A percentile compares a stretch with the other conserved stretches of the same genome.
Conservation (phyloP, 2,113 vertebrate species). For the Gallinago jamesoni region DNA sequence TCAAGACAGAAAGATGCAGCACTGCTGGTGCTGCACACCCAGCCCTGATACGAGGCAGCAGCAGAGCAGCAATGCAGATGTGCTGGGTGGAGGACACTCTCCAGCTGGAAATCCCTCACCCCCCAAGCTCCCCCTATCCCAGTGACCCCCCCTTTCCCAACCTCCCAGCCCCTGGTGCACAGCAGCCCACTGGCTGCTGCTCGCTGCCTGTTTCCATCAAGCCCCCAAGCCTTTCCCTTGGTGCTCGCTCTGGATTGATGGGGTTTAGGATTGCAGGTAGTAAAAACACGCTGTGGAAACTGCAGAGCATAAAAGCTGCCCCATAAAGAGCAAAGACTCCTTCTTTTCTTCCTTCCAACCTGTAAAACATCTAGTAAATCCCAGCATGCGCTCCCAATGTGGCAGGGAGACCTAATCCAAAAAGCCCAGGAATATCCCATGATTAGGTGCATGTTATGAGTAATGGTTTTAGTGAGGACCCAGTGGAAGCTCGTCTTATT, state of each 20-base stretch:
- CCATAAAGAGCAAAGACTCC: constrained; percentile 35
- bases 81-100: fast-evolving
- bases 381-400: neutral
- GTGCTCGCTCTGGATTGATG: neutral
- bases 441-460: neutral
- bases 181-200: neutral
- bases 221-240: neutral
- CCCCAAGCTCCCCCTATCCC: too few relatives aligned
- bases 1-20: too few relatives aligned
- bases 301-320: constrained; percentile 7
- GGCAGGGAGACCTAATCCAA: neutral
- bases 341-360: neutral
- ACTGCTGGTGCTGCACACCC: neutral
- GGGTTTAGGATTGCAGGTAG: neutral
- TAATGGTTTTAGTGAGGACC: neutral
- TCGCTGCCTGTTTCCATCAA: neutral
- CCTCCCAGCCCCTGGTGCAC: neutral
- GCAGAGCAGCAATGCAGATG: neutral
- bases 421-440: neutral
- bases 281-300: neutral
- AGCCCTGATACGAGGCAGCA: neutral
- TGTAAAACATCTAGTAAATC: constrained; percentile 1
- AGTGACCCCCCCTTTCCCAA: neutral
- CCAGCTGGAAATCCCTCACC: neutral
- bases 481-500: neutral